Conservation (phyloP, 2,888 invertebrate genomes). For the Drosophila eohydei region DNA sequence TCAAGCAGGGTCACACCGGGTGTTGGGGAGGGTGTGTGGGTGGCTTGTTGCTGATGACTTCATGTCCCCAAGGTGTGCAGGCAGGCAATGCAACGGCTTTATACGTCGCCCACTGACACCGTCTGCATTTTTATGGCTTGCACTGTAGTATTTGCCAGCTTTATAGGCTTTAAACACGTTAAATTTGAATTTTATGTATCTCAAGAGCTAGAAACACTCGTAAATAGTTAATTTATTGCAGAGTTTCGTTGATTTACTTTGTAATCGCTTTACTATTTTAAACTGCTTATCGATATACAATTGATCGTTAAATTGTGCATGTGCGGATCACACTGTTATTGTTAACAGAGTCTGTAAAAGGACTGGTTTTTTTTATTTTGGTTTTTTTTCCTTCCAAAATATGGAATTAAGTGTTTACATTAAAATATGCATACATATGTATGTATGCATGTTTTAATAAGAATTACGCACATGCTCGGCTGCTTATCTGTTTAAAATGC, state of each 20-base stretch:
- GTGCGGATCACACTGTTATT: not conserved
- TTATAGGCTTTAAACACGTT: constrained; percentile 38
- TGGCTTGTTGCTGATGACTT: constrained; percentile 53
- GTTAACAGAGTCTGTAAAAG: not conserved
- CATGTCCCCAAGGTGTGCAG: constrained; percentile 56
- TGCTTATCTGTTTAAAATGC: constrained; percentile 14
- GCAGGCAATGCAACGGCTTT: constrained; percentile 46
- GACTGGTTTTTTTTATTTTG: not conserved
- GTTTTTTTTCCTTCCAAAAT: not conserved
- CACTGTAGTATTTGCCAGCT: constrained; percentile 12
- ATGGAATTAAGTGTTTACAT: not conserved
- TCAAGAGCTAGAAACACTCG: constrained; percentile 1
- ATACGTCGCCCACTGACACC: constrained; percentile 36
- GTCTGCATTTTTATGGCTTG: constrained; percentile 62
- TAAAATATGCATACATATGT: not conserved
- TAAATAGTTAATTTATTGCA: constrained; percentile 1
- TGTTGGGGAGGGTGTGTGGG: not conserved
- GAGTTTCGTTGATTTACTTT: not conserved
- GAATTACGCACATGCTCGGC: not conserved
- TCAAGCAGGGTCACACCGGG: constrained; percentile 15
- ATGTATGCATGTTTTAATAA: not conserved
- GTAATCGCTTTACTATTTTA: not conserved
- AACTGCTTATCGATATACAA: not conserved
- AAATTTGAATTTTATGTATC: constrained; percentile 39
- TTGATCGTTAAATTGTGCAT: not conserved